A percentile compares a stretch with the other conserved stretches of the same genome.
Evolutionary conservation across 2,113 vertebrate species (phyloP).

Genomic region (Symphodus melops): DNA sequence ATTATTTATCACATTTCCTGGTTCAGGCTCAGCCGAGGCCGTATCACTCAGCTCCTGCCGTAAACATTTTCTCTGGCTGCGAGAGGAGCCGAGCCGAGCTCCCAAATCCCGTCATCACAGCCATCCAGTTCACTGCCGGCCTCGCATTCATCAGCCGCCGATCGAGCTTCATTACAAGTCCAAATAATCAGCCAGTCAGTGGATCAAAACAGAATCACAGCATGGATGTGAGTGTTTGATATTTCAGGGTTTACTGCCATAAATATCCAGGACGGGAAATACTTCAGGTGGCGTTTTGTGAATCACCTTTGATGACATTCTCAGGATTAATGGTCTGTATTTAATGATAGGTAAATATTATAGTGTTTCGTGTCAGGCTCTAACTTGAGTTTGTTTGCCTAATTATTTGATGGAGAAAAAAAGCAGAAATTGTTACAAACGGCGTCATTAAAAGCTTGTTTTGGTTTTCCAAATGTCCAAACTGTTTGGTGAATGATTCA

Average conservation of each 20-base stretch:
- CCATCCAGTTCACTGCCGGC: conserved; percentile 44
- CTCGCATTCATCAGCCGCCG: conserved; percentile 63
- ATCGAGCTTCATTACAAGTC: conserved; percentile 59
- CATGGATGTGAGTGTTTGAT: conserved; percentile 51
- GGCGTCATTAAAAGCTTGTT: too few relatives aligned
- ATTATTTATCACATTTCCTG: conserved; percentile 66
- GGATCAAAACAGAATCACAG: conserved; percentile 59
- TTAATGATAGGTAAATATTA: not conserved
- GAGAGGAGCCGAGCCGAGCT: conserved; percentile 43
- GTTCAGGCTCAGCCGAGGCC: conserved; percentile 55
- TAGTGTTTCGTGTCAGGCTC: not conserved
- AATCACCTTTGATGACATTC: conserved; percentile 10
- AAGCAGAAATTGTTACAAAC: too few relatives aligned
- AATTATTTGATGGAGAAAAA: too few relatives aligned
- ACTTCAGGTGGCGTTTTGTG: conserved; percentile 11
- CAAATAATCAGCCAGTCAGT: conserved; percentile 73
- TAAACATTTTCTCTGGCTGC: conserved; percentile 80
- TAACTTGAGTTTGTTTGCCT: too few relatives aligned
- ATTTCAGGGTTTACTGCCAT: conserved; percentile 33
- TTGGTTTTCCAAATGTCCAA: too few relatives aligned
- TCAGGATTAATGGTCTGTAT: not conserved
- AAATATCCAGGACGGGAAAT: conserved; percentile 28
- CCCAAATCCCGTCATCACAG: conserved; percentile 67
- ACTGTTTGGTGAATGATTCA: too few relatives aligned
- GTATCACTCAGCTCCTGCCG: conserved; percentile 73